Base-by-base conservation (phyloP, 2,797 vertebrate genomes). In the Sebastiscus tertius region DNA sequence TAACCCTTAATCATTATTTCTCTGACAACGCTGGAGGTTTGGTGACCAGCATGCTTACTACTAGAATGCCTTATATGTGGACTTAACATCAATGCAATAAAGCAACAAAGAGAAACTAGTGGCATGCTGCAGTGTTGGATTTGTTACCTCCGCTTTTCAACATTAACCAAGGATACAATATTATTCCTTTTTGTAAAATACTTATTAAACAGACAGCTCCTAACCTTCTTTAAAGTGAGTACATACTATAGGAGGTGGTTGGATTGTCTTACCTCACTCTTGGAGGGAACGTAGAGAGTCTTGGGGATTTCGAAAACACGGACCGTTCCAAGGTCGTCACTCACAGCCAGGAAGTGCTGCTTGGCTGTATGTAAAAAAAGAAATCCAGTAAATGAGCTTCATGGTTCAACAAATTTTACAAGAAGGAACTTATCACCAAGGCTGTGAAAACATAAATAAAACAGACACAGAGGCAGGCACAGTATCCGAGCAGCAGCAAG, bases 331-430 rank as follows among this genome's bases (percentile, higher is more conserved):
- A 94, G 90, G 63, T 96, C 91, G 36, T 99, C 97, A 11, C 95
- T 95, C 82, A 97, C 91, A 2, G 97, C 97, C 91, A 99, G 88
- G 85, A 98, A 96, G 75, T 99, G 96, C 87, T 98, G 96, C 88
- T 96, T 97, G 52, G 94, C 97, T 99, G 73, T 63, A 89, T 34
- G 90, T 89, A 49, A 73, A 75, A 82, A 80, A 80, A 64, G 16
- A 75, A 18, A 65, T 18, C 10, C 24, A 58, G 10, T 6, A 54
- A 72, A 83, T 66, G 1, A 54, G 42, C 4, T 18, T 42, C 11
- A 72, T 61, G 11, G 16, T 14, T 60, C 1, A 27, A 52, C 68
- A 36, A 3, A 75, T 42, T 7, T 8, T 33, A 61, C 22, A 63
- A 13, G 0, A 75, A 64, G 24, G 13, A 76, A 20, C 2, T 59